Percentiles rank a stretch among this genome's conserved stretches.
Conservation (phyloP, 2,888 invertebrate genomes). For the Spisula solida region DNA sequence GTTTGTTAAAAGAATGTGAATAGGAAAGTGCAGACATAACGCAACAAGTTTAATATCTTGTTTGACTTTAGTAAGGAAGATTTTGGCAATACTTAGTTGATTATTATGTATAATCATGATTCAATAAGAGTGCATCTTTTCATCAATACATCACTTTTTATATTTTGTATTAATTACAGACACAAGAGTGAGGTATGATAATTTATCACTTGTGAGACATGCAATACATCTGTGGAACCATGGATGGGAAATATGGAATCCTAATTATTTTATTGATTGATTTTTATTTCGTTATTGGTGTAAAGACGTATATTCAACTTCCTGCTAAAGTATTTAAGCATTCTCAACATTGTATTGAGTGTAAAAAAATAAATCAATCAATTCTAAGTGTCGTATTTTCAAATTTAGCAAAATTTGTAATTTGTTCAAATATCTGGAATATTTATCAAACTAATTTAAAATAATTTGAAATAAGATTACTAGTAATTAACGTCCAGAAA, state of each 20-base stretch:
- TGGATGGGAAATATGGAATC: background rate
- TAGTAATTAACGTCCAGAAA: background rate
- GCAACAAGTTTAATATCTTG: background rate
- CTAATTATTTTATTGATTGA: background rate
- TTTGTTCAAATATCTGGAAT: background rate
- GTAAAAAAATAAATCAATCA: background rate
- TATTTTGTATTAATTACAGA: background rate
- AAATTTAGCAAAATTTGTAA: background rate
- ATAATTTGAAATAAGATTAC: background rate
- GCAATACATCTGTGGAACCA: background rate
- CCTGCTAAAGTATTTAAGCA: background rate
- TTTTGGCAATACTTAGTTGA: background rate
- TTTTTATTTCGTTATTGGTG: background rate
- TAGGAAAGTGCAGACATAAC: background rate
- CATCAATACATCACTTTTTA: background rate
- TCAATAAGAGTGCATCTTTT: background rate
- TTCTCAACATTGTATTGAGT: background rate
- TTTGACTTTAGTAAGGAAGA: background rate
- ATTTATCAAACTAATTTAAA: background rate
- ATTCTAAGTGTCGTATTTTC: background rate
- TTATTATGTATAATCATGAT: slow-evolving; percentile 11
- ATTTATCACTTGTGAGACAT: background rate
- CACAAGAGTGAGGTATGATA: background rate
- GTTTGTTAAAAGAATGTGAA: too few species aligned
- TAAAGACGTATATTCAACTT: background rate